These are phyloP conservation scores for Otocyon megalotis DNA, from an alignment of 2,113 vertebrate species.

Conservation along the genomic window DNA sequence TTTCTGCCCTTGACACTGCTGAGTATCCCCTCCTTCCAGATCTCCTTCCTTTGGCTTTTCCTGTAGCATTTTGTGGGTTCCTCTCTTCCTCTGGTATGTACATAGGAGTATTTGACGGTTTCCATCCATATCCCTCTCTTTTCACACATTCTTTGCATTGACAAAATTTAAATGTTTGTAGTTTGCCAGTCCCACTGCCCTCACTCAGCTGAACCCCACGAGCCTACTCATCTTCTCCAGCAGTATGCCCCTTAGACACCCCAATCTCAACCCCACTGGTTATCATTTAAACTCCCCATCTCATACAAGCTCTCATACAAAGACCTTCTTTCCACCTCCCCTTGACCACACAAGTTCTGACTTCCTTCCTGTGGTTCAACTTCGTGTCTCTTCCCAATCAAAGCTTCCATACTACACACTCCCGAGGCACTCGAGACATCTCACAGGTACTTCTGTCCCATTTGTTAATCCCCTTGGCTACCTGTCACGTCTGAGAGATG, in stretches of 20 bases:
- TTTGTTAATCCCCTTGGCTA: not conserved
- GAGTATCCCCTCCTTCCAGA: not conserved
- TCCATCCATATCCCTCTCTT: not conserved
- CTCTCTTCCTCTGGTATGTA: not conserved
- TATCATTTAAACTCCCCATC: too few relatives aligned
- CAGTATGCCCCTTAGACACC: fast-evolving
- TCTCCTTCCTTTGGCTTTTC: not conserved
- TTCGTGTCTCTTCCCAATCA: not conserved
- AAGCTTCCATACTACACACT: too few relatives aligned
- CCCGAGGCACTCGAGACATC: not conserved
- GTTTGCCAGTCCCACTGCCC: not conserved
- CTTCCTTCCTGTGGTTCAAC: not conserved
- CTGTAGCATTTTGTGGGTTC: fast-evolving
- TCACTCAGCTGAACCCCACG: not conserved
- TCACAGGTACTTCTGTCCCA: fast-evolving
- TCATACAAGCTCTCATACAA: too few relatives aligned
- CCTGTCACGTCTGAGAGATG: not conserved
- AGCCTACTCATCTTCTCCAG: not conserved
- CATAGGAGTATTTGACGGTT: too few relatives aligned
- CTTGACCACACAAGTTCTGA: not conserved
- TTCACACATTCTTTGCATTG: not conserved
- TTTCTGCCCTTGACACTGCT: not conserved
- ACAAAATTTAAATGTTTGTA: not conserved
- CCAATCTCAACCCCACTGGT: not conserved
- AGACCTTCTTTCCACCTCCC: not conserved